These are phyloP conservation scores for Linurgus olivaceus DNA, from an alignment of 2,797 vertebrate species.

Conservation along the genomic window DNA sequence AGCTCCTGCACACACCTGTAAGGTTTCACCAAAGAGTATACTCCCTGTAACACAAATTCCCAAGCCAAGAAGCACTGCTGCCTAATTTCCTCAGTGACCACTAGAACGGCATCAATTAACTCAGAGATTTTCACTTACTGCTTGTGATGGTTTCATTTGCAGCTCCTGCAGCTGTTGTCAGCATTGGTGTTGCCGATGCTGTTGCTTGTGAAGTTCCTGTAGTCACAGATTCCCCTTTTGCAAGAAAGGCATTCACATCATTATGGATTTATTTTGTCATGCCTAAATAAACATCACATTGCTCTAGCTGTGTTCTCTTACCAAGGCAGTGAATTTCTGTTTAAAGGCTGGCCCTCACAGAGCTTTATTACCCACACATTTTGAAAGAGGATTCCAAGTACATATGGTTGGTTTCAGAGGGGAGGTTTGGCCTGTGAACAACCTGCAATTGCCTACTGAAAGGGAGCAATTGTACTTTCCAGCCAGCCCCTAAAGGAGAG, in stretches of 20 bases:
- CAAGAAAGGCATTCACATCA: not conserved
- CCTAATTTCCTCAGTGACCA: not conserved
- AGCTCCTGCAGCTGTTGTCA: accelerated
- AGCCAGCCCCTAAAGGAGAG: not conserved
- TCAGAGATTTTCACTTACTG: not conserved
- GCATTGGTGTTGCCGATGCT: accelerated
- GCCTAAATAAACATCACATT: not conserved
- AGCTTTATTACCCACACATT: not conserved
- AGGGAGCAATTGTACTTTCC: not conserved
- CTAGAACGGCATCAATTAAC: not conserved
- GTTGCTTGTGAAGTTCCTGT: accelerated
- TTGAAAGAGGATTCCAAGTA: not conserved
- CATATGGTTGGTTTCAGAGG: not conserved
- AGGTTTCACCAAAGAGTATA: not conserved
- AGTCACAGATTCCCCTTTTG: accelerated
- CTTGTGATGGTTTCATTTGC: not conserved
- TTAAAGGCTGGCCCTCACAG: not conserved
- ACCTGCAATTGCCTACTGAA: not conserved
- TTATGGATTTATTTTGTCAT: not conserved
- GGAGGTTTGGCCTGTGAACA: not conserved
- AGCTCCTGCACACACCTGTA: not conserved
- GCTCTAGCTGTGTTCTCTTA: not conserved
- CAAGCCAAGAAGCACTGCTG: not conserved
- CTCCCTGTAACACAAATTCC: not conserved
- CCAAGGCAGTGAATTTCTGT: not conserved